Evolutionary conservation across 2,888 invertebrate species (phyloP).

Genomic region (Parnassius glacialis): DNA sequence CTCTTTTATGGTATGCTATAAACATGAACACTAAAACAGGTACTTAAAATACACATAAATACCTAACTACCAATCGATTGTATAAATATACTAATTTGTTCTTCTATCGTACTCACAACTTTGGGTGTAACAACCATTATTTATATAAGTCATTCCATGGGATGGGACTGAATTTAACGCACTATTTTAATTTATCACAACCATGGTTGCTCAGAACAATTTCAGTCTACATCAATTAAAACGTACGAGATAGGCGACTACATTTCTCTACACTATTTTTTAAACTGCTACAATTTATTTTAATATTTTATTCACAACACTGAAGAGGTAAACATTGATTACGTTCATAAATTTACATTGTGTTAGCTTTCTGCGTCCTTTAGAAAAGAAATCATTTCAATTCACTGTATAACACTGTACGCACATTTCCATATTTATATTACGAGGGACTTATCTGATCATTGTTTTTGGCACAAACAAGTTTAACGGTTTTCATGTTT

Average conservation of each 20-base stretch:
- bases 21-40: constrained; percentile 49
- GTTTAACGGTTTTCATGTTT: constrained; percentile 54
- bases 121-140: constrained; percentile 64
- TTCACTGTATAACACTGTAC: constrained; percentile 53
- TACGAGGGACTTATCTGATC: constrained; percentile 47
- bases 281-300: constrained; percentile 36
- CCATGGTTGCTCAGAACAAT: constrained; percentile 49
- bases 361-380: constrained; percentile 52
- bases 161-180: constrained; percentile 45
- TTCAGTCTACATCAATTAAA: constrained; percentile 42
- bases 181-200: constrained; percentile 64
- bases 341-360: constrained; percentile 58
- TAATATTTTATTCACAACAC: constrained; percentile 70
- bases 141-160: constrained; percentile 49
- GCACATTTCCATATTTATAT: constrained; percentile 45
- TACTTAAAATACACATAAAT: constrained; percentile 23
- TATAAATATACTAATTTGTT: constrained; percentile 56
- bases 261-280: constrained; percentile 51
- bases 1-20: constrained; percentile 30
- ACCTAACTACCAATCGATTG: constrained; percentile 43
- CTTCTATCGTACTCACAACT: constrained; percentile 68
- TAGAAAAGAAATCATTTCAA: constrained; percentile 47
- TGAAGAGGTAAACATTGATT: constrained; percentile 76
- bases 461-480: constrained; percentile 66
- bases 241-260: constrained; percentile 39